Conservation (phyloP, 2,797 vertebrate genomes). For the Pangasius mekongensis region DNA sequence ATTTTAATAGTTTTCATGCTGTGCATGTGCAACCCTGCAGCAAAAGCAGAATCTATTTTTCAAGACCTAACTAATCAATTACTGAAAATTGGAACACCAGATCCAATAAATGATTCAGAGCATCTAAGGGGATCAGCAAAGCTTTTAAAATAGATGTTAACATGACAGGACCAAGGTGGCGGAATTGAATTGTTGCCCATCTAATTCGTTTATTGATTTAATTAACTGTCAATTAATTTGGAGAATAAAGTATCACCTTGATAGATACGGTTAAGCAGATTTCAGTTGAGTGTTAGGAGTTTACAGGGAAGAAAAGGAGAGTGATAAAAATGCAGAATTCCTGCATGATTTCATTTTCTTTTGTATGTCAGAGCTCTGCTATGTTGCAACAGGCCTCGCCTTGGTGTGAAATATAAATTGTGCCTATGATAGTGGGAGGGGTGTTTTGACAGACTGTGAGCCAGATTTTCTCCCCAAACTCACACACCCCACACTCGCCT, state of each 20-base stretch:
- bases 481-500: slow-evolving; percentile 38
- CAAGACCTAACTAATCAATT: slow-evolving; percentile 82
- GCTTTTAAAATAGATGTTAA: slow-evolving; percentile 74
- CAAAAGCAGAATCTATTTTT: slow-evolving; percentile 79
- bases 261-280: slow-evolving; percentile 68
- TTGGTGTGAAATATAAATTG: slow-evolving; percentile 41
- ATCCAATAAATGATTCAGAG: slow-evolving; percentile 75
- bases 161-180: slow-evolving; percentile 70
- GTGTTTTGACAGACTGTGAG: slow-evolving; percentile 47
- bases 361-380: slow-evolving; percentile 39
- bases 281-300: neutral
- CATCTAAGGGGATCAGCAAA: slow-evolving; percentile 72
- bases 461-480: slow-evolving; percentile 45
- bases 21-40: slow-evolving; percentile 40
- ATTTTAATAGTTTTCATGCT: slow-evolving; percentile 30
- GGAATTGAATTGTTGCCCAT: slow-evolving; percentile 80
- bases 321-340: slow-evolving; percentile 10
- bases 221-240: slow-evolving; percentile 85
- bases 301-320: neutral
- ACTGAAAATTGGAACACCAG: slow-evolving; percentile 81
- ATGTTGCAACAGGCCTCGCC: slow-evolving; percentile 32
- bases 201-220: slow-evolving; percentile 89
- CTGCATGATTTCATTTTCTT: slow-evolving; percentile 30
- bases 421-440: slow-evolving; percentile 40
- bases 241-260: slow-evolving; percentile 70